Evolutionary conservation across 2,888 invertebrate genomes (phyloP).

Genomic region (Acanthacorydalis orientalis): DNA sequence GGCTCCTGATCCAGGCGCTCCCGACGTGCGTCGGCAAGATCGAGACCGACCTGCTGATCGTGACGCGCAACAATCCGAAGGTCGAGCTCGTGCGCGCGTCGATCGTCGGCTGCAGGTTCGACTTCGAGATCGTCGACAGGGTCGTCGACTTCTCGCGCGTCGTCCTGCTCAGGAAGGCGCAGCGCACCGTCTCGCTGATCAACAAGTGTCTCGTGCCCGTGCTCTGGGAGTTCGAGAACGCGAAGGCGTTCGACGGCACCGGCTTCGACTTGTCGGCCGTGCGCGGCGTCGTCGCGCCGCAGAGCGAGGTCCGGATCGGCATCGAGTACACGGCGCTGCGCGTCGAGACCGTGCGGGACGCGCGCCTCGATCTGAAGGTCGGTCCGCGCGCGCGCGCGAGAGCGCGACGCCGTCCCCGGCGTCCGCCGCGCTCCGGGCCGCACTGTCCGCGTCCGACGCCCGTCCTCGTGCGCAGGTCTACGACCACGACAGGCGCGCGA

Average conservation of each 20-base stretch:
- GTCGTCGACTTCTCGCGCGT: conserved; percentile 33
- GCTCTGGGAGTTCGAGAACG: conserved; percentile 34
- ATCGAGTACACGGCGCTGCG: conserved; percentile 27
- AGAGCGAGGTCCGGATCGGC: conserved; percentile 8
- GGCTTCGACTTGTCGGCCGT: conserved; percentile 11
- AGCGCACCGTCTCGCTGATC: conserved; percentile 30
- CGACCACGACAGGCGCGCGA: conserved; percentile 4
- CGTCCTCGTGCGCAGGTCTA: conserved; percentile 3
- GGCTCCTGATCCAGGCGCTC: conserved; percentile 19
- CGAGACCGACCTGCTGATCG: conserved; percentile 19
- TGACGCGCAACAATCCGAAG: conserved; percentile 39
- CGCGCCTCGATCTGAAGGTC: background rate
- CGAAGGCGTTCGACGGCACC: conserved; percentile 25
- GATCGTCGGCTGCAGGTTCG: conserved; percentile 33
- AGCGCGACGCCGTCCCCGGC: no score
- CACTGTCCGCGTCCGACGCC: no score
- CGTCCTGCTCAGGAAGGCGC: conserved; percentile 31
- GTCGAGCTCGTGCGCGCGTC: conserved; percentile 31
- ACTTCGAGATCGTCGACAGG: conserved; percentile 26
- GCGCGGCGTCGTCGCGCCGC: conserved; percentile 12
- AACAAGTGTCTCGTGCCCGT: conserved; percentile 38
- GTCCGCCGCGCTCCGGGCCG: no score
- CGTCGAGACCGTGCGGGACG: conserved; percentile 23
- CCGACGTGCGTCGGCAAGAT: conserved; percentile 19
- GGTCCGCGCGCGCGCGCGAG: no score